Conservation (phyloP, 1,140 invertebrate genomes). For the Mylabris phalerata region DNA sequence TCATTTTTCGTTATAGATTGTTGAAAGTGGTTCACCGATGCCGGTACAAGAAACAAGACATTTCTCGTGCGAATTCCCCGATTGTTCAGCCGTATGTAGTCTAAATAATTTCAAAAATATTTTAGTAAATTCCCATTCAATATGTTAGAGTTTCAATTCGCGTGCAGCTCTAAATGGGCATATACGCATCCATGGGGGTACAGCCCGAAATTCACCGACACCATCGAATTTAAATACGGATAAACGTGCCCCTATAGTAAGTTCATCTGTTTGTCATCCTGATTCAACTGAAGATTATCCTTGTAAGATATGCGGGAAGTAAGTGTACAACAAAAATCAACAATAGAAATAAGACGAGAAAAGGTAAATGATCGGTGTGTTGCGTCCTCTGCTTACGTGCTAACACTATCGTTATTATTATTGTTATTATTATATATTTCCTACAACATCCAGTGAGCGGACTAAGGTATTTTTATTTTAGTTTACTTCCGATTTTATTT, state of each 20-base stretch:
- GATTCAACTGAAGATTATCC: conserved; percentile 60
- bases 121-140: neutral
- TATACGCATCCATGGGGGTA: conserved; percentile 59
- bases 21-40: conserved; percentile 39
- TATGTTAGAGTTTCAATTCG: conserved; percentile 61
- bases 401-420: conserved; percentile 34
- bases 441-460: conserved; percentile 40
- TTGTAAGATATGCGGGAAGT: conserved; percentile 97
- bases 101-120: neutral
- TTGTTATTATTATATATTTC: neutral
- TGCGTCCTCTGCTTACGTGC: conserved; percentile 39
- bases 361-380: conserved; percentile 42
- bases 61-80: conserved; percentile 56
- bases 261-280: conserved; percentile 33
- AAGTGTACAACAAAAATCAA: conserved; percentile 58
- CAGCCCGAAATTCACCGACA: conserved; percentile 47
- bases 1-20: conserved; percentile 30
- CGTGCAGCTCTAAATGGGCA: conserved; percentile 71
- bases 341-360: conserved; percentile 23
- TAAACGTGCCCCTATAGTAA: conserved; percentile 29
- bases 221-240: conserved; percentile 43
- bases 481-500: neutral
- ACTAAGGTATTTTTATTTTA: conserved; percentile 34
- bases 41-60: conserved; percentile 32
- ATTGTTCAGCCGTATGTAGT: conserved; percentile 59